Conservation (phyloP, 2,888 invertebrate genomes). For the Lydus trimaculatus region DNA sequence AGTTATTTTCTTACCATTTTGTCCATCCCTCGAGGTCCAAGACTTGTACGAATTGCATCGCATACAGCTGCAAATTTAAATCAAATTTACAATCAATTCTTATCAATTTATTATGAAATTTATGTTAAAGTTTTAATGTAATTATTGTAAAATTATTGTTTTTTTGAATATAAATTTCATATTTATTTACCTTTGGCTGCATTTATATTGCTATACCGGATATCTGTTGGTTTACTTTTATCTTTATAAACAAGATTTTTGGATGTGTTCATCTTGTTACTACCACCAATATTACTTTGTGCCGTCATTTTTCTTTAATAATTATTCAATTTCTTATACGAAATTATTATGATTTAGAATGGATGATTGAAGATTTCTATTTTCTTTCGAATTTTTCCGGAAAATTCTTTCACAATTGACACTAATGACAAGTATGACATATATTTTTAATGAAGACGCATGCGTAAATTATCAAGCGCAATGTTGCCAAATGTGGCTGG, state of each 20-base stretch:
- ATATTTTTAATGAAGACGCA: not conserved
- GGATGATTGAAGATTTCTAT: constrained; percentile 27
- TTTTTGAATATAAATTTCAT: constrained; percentile 27
- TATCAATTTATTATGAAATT: constrained; percentile 7
- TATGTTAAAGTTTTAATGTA: not conserved
- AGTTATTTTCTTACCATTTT: constrained; percentile 82
- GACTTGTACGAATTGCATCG: constrained; percentile 97
- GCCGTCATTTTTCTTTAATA: constrained; percentile 58
- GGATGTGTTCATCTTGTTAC: constrained; percentile 43
- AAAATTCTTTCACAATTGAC: not conserved
- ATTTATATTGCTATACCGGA: constrained; percentile 93
- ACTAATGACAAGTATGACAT: not conserved
- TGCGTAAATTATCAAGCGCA: not conserved
- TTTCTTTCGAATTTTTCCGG: not conserved
- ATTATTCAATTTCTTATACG: not conserved
- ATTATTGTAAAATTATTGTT: too few species aligned
- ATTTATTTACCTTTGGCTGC: constrained; percentile 93
- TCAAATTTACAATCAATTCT: constrained; percentile 11
- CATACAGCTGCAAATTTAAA: constrained; percentile 82
- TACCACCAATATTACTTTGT: constrained; percentile 60
- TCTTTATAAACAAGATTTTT: constrained; percentile 74
- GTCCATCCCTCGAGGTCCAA: constrained; percentile 99
- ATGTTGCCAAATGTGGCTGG: not conserved
- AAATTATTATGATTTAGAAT: constrained; percentile 1
- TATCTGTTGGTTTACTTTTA: constrained; percentile 93